Evolutionary conservation across 2,797 vertebrate genomes (phyloP).

Genomic region (Oreochromis grahami): DNA sequence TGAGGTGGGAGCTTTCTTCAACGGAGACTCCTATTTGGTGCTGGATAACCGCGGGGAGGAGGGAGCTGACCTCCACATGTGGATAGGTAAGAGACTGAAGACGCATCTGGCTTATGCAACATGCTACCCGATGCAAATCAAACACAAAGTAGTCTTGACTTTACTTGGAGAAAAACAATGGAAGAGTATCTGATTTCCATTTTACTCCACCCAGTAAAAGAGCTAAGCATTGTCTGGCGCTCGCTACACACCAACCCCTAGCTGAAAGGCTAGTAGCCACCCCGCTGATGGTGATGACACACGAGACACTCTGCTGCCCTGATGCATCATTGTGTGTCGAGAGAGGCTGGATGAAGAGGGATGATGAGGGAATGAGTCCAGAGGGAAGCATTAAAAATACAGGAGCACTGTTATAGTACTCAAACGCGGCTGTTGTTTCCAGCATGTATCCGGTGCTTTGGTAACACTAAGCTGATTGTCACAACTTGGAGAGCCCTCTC

Average conservation of each 20-base stretch:
- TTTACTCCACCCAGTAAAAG: background rate
- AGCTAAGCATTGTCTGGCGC: background rate
- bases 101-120: background rate
- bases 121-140: background rate
- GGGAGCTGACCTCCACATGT: slow-evolving; percentile 84
- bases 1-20: slow-evolving; percentile 82
- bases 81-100: slow-evolving; percentile 79
- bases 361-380: slow-evolving; percentile 21
- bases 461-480: slow-evolving; percentile 72
- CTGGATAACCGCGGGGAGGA: slow-evolving; percentile 77
- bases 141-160: background rate
- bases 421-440: slow-evolving; percentile 69
- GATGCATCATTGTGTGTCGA: slow-evolving; percentile 9
- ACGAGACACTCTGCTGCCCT: slow-evolving; percentile 31
- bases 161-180: background rate
- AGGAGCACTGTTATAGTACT: slow-evolving; percentile 60
- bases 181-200: background rate
- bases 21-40: slow-evolving; percentile 89
- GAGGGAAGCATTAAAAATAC: slow-evolving; percentile 68
- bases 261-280: slow-evolving; percentile 17
- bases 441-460: slow-evolving; percentile 69
- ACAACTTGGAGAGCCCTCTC: slow-evolving; percentile 12
- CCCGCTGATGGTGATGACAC: slow-evolving; percentile 49
- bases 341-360: background rate
- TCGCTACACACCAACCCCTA: background rate